Base-by-base conservation (phyloP, 2,888 invertebrate genomes). In the Lasioglossum leucozonium region DNA sequence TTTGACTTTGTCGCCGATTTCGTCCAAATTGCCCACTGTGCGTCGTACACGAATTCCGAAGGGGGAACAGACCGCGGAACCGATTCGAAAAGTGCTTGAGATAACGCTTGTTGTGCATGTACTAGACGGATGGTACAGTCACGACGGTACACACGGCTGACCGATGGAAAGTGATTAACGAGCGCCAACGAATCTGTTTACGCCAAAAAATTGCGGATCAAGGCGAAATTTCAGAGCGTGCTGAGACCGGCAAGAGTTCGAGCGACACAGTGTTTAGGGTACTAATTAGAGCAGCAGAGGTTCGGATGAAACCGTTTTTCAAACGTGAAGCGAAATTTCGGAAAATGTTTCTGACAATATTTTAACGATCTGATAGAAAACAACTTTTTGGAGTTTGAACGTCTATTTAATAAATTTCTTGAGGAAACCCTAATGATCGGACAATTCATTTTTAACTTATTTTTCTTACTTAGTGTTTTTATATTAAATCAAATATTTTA, bases 181-280 rank as follows among this genome's bases (percentile, higher is more conserved):
- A 55, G n/a, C 11, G 55, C 4, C 55, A 55, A 55, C 11, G n/a
- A 11, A 55, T 11, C n/a, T 55, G 55, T 55, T 55, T 55, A 55
- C 55, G 2, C 11, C 55, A 10, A 11, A n/a, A n/a, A 55, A 55
- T 55, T 55, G 55, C n/a, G 11, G 55, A 55, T 55, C 10, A 55
- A 55, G 22, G 55, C 55, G 55, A 55, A 55, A 55, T 55, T n/a
- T 55, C n/a, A 55, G n/a, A 55, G 55, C 55, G 55, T 22, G 55
- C n/a, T 55, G 55, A 55, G 55, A n/a, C 8, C n/a, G 55, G 55
- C 55, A n/a, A 55, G 55, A 55, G 4, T 55, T 55, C n/a, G 3
- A 55, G 22, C 55, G 4, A n/a, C 0, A 55, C 0, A 55, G n/a
- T n/a, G 55, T 55, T 55, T 55, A n/a, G n/a, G 2, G 11, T n/a